Evolutionary conservation across 1,140 invertebrate species (phyloP).

Genomic region (Philopotamus ludificatus): DNA sequence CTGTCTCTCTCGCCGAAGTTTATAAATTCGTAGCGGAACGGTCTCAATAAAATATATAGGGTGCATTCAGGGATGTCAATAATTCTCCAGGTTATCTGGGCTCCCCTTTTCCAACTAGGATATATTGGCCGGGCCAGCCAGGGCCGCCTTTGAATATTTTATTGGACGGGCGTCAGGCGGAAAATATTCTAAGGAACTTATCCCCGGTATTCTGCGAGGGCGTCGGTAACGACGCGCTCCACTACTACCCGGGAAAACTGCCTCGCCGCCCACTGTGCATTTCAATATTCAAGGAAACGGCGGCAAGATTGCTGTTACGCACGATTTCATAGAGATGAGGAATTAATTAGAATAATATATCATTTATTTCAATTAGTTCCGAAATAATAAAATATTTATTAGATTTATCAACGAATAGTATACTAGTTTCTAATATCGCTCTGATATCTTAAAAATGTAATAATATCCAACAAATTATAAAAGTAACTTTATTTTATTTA

Average conservation of each 20-base stretch:
- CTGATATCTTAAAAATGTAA: too few relatives aligned
- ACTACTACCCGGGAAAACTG: constrained; percentile 4
- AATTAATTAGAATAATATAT: not conserved
- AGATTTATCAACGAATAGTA: not conserved
- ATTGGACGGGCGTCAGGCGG: not conserved
- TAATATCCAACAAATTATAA: too few relatives aligned
- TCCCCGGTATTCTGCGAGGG: constrained; percentile 11
- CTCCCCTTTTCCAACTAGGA: not conserved
- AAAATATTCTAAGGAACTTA: not conserved
- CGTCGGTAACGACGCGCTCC: constrained; percentile 12
- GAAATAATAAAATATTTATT: not conserved
- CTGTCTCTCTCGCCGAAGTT: not conserved
- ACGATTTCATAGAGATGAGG: too few relatives aligned
- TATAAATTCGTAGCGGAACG: not conserved
- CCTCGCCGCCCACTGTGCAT: not conserved
- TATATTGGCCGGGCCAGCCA: not conserved
- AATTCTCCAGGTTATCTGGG: not conserved
- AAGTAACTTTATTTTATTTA: too few relatives aligned
- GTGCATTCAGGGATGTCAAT: constrained; percentile 8
- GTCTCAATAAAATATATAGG: constrained; percentile 4
- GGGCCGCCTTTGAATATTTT: constrained; percentile 12
- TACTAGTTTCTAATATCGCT: not conserved
- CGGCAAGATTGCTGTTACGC: too few relatives aligned
- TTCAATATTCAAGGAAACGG: not conserved
- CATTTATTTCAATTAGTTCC: not conserved